Evolutionary conservation across 2,888 invertebrate genomes (phyloP), one percentile per base, ranked within the genome.

Genomic region (Petrolisthes cinctipes): DNA sequence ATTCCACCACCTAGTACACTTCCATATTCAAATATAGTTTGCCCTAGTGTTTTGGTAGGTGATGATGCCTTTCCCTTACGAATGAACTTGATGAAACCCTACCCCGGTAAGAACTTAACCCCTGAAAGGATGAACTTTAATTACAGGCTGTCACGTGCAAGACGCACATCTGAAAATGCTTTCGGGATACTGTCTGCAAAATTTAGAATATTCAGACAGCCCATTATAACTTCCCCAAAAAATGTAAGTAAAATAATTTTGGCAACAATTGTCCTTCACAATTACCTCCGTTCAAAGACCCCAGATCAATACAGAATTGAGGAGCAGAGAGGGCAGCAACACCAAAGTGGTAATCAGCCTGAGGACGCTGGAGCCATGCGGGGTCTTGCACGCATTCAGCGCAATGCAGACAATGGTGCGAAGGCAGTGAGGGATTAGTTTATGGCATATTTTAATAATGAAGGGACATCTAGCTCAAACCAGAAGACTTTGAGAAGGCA

Each of bases 121-220:
- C 78, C 20, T 0, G 23, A 78, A 1, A 78, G 4, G 78, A 53
- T 20, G 51, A 37, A 17, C 51, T 78, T 14, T n/a, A 78, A 78
- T 53, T 78, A 78, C n/a, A 6, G 78, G 23, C 54, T 78, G 7
- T 78, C 78, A 20, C 54, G 78, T 78, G 78, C 78, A 7, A 7
- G 78, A 51, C 23, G 78, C 7, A 78, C 78, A 0, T 17, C 78
- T 20, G 54, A 78, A 23, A 78, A 78, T 37, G 78, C 78, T 0
- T 78, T 78, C 37, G 78, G 78, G 5, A 78, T 78, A 20, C 54
- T 78, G 37, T 78, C 54, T 20, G 78, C 54, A 37, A 78, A 37
- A 51, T 78, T 78, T 23, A 20, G 51, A 78, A 37, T 78, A 14
- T 78, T 78, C 78, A 4, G 37, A 37, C 78, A 78, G 6, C 53